A percentile compares a stretch with the other conserved stretches of the same genome.
phyloP scores from a whole-genome alignment of 2,797 vertebrate genomes.

The Sebastes vulpes region DNA sequence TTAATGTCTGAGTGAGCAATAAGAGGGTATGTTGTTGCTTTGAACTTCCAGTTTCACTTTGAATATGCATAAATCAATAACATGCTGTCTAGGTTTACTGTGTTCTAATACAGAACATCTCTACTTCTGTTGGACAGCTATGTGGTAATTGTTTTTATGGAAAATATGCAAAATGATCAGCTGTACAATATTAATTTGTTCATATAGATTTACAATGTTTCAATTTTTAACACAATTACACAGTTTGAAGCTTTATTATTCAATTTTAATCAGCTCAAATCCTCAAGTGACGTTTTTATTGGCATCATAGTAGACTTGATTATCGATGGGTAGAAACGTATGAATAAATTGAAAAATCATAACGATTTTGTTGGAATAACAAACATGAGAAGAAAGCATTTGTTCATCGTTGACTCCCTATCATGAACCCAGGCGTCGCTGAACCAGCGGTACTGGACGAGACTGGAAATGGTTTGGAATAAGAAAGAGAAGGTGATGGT shows the following conservation, averaged over 20 bases:
- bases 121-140: neutral
- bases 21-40: constrained; percentile 5
- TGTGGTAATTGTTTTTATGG: neutral
- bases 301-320: neutral
- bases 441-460: constrained; percentile 13
- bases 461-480: constrained; percentile 18
- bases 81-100: neutral
- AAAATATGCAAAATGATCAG: neutral
- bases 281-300: neutral
- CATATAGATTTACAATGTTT: neutral
- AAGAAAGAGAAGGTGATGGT: constrained; percentile 12
- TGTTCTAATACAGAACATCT: neutral
- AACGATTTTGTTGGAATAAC: neutral
- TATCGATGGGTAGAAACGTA: neutral
- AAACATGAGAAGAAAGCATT: neutral
- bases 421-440: constrained; percentile 32
- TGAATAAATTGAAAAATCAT: neutral
- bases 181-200: neutral
- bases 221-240: neutral
- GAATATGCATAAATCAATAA: constrained; percentile 30
- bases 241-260: neutral
- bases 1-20: constrained; percentile 21
- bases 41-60: constrained; percentile 21
- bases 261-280: neutral
- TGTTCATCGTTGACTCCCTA: neutral